Base-by-base conservation (phyloP, 2,888 invertebrate species). In the Gari tellinella region DNA sequence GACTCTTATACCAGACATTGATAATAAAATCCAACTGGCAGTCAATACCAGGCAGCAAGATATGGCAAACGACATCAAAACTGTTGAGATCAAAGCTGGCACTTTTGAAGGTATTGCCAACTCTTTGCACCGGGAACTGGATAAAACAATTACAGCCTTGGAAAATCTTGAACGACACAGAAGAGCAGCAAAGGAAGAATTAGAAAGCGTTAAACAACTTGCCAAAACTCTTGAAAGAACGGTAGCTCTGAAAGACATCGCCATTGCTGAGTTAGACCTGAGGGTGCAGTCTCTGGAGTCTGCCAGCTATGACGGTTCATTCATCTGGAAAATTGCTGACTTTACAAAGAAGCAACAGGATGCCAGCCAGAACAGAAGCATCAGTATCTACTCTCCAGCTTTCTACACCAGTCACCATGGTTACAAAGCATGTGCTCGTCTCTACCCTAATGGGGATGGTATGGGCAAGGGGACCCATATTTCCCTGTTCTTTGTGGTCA, bases 371-470 rank as follows among this genome's bases (percentile, higher is more conserved):
- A 89, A 89, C 3, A 74, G 77, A 45, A 77, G 82, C n/a, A 88
- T 88, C 15, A 90, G 90, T 70, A 73, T 90, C 37, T 88, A 86
- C 65, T 91, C 91, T 1, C 87, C 87, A 0, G 76, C 87, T 2
- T 92, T 92, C 82, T 91, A 85, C 79, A 89, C 92, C 1, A 84
- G 84, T 12, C 80, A 81, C 5, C 77, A 72, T 19, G 91, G 91
- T 38, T 91, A 91, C 75, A 90, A 90, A 74, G 85, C 91, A 88
- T 90, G 89, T 66, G 79, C 82, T 0, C 76, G 90, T 7, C 61
- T 91, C 3, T 91, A 90, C 62, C 86, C 89, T 5, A 90, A 90
- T 79, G 91, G 91, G 10, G 91, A 91, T 48, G 91, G 92, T 0
- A 82, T 88, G 73, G 91, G 90, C 15, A 89, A 89, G 52, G 85